Conservation (phyloP, 2,113 vertebrate species). For the Carassius auratus region DNA sequence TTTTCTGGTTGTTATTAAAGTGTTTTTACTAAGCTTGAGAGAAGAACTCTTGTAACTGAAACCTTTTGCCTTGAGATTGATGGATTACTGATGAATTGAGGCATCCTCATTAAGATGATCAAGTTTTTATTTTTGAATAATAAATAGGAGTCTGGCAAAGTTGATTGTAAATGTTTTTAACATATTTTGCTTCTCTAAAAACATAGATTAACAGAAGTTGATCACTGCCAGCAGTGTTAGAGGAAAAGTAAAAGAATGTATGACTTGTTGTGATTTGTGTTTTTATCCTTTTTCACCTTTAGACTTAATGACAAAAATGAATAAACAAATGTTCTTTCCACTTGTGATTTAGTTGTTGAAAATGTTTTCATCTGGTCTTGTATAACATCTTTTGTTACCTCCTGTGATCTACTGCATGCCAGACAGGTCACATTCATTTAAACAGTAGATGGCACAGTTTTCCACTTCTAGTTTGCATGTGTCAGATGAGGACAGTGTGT, state of each 20-base stretch:
- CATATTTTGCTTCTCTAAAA: conserved; percentile 3
- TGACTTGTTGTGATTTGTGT: conserved; percentile 23
- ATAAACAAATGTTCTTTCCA: conserved; percentile 22
- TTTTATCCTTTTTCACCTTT: background rate
- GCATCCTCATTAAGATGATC: background rate
- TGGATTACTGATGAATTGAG: background rate
- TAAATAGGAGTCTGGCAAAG: conserved; percentile 1
- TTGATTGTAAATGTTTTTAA: background rate
- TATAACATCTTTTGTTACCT: background rate
- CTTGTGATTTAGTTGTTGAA: background rate
- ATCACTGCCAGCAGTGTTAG: conserved; percentile 29
- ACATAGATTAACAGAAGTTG: background rate
- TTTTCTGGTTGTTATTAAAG: conserved; percentile 6
- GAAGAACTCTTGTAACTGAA: background rate
- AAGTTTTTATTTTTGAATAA: background rate
- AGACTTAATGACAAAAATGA: conserved; percentile 8
- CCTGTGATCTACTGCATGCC: background rate
- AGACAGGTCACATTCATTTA: background rate
- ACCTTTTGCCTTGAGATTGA: conserved; percentile 33
- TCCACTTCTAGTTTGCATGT: conserved; percentile 14
- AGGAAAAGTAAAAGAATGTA: background rate
- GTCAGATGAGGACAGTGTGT: background rate
- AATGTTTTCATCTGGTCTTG: background rate
- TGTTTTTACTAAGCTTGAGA: background rate
- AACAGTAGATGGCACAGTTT: conserved; percentile 54